Conservation (phyloP, 2,888 invertebrate genomes). For the Epiblema foenella region DNA sequence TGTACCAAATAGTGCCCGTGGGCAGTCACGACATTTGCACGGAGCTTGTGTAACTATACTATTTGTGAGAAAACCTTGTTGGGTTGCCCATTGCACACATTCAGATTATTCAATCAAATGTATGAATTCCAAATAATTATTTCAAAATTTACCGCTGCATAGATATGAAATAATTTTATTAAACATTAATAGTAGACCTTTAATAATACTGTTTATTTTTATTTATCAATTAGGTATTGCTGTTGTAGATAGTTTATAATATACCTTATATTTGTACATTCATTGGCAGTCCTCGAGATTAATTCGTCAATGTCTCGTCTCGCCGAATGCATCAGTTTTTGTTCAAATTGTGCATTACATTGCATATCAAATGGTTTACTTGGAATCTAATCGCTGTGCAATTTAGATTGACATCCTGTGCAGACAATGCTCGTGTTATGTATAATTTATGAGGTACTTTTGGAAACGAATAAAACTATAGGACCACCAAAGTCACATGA, state of each 20-base stretch:
- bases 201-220: no score
- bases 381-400: conserved; percentile 76
- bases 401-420: conserved; percentile 77
- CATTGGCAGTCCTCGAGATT: no score
- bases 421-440: conserved; percentile 58
- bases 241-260: no score
- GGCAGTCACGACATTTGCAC: conserved; percentile 32
- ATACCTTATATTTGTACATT: no score
- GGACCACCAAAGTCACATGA: conserved; percentile 28
- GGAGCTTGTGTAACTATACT: background rate
- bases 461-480: conserved; percentile 12
- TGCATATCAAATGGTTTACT: conserved; percentile 64
- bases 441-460: conserved; percentile 56
- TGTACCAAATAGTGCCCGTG: conserved; percentile 8
- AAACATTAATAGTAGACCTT: no score
- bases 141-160: no score
- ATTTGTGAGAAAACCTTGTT: conserved; percentile 19
- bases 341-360: conserved; percentile 40
- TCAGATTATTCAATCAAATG: no score
- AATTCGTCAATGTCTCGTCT: conserved; percentile 1
- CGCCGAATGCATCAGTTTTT: conserved; percentile 28
- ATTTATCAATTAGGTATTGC: no score
- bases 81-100: background rate
- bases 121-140: no score
- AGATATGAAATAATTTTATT: no score